Evolutionary conservation across 2,113 vertebrate species (phyloP).

Genomic region (Mustela lutreola): DNA sequence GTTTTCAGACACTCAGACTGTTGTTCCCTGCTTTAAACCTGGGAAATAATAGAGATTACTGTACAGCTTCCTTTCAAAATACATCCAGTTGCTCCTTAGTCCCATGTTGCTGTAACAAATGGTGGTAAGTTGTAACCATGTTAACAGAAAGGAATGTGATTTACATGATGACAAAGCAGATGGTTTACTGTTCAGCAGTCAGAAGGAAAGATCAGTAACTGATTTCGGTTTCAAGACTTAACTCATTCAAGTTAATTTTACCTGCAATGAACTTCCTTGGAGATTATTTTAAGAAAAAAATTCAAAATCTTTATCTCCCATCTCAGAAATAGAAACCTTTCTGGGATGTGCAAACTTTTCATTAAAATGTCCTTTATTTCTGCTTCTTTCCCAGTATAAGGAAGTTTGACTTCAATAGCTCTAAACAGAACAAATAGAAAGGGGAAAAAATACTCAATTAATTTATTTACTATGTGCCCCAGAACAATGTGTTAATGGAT

Average conservation of each 20-base stretch:
- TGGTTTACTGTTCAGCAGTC: slow-evolving; percentile 50
- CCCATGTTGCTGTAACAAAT: slow-evolving; percentile 50
- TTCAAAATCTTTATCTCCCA: slow-evolving; percentile 23
- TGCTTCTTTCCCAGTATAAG: neutral
- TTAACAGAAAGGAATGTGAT: slow-evolving; percentile 73
- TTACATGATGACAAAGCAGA: slow-evolving; percentile 66
- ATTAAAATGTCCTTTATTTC: slow-evolving; percentile 7
- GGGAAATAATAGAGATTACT: slow-evolving; percentile 54
- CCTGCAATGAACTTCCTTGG: neutral
- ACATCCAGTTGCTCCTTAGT: slow-evolving; percentile 16
- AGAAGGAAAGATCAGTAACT: slow-evolving; percentile 59
- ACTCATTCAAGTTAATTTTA: slow-evolving; percentile 49
- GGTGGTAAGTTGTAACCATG: slow-evolving; percentile 52
- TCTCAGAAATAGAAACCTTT: neutral
- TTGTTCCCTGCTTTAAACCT: neutral
- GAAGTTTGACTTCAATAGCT: slow-evolving; percentile 41
- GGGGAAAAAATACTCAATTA: neutral
- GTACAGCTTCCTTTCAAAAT: slow-evolving; percentile 48
- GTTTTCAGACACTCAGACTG: slow-evolving; percentile 30
- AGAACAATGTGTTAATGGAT: slow-evolving; percentile 9
- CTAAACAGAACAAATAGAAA: neutral
- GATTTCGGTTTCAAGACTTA: slow-evolving; percentile 56
- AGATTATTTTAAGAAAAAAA: slow-evolving; percentile 28
- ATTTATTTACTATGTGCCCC: neutral
- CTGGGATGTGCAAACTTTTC: neutral